phyloP scores from a whole-genome alignment of 2,113 vertebrate genomes.

The Mungos mungo region DNA sequence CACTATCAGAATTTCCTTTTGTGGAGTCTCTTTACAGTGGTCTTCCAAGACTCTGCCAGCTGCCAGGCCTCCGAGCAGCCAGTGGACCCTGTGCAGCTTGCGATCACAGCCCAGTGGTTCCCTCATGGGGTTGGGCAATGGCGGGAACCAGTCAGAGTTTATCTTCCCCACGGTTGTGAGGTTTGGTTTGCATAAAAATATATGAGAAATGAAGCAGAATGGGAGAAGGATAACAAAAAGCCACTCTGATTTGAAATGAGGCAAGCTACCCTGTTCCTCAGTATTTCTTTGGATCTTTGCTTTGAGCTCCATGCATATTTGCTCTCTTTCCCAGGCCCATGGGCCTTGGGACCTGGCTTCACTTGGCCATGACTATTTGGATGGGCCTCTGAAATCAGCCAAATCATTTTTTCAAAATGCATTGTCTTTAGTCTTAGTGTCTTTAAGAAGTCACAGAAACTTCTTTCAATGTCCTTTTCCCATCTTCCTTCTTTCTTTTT shows the following conservation, averaged over 20 bases:
- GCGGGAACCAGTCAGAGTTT: not conserved
- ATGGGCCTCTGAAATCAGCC: not conserved
- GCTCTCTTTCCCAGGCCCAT: not conserved
- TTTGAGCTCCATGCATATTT: not conserved
- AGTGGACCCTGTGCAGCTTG: not conserved
- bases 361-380: not conserved
- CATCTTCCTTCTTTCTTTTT: not conserved
- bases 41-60: not conserved
- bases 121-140: not conserved
- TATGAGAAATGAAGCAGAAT: not conserved
- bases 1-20: not conserved
- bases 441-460: constrained; percentile 22
- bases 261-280: not conserved
- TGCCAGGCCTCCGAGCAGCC: not conserved
- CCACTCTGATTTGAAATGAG: not conserved
- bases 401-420: not conserved
- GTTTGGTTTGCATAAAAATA: not conserved
- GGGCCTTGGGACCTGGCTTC: not conserved
- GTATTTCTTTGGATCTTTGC: not conserved
- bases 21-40: not conserved
- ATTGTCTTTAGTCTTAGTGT: not conserved
- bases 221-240: not conserved
- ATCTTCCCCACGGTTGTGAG: not conserved
- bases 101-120: not conserved
- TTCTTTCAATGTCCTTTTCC: not conserved